A percentile compares a stretch with the other conserved stretches of the same genome.
Evolutionary conservation across 2,888 invertebrate genomes (phyloP).

Genomic region (Caenorhabditis wallacei): DNA sequence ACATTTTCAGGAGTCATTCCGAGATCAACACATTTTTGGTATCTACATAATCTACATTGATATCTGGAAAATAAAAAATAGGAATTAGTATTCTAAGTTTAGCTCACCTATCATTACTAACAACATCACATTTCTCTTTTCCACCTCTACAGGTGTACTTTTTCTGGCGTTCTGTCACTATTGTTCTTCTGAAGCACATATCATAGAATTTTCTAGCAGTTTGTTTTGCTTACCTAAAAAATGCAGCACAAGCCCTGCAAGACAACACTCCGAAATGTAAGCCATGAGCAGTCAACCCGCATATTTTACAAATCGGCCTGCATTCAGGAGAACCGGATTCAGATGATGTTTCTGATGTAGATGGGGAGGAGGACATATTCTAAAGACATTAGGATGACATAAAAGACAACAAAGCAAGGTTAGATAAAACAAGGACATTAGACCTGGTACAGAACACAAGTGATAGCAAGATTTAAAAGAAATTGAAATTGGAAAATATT

Average conservation of each 20-base stretch:
- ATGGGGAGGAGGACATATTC: conserved; percentile 27
- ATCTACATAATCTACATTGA: conserved; percentile 36
- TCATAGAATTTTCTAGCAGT: background rate
- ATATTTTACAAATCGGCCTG: conserved; percentile 37
- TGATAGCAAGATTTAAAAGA: background rate
- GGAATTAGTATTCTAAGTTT: background rate
- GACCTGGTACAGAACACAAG: background rate
- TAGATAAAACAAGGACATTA: background rate
- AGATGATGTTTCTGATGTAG: conserved; percentile 40
- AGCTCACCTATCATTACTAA: conserved; percentile 42
- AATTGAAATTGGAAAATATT: background rate
- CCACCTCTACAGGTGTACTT: conserved; percentile 68
- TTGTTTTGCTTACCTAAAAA: conserved; percentile 22
- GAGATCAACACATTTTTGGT: conserved; percentile 32
- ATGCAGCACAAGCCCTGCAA: conserved; percentile 49
- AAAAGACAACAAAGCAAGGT: background rate
- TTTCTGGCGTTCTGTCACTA: conserved; percentile 55
- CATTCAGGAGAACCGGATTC: conserved; percentile 34
- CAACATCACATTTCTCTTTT: conserved; percentile 54
- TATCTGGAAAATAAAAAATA: conserved; percentile 11
- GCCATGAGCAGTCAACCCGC: conserved; percentile 36
- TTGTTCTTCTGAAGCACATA: conserved; percentile 49
- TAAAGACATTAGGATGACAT: background rate
- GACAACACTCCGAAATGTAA: conserved; percentile 52
- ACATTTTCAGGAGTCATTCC: conserved; percentile 63